A percentile compares a stretch with the other conserved stretches of the same genome.
phyloP scores from a whole-genome alignment of 2,113 vertebrate species.

The Cottus gobio region DNA sequence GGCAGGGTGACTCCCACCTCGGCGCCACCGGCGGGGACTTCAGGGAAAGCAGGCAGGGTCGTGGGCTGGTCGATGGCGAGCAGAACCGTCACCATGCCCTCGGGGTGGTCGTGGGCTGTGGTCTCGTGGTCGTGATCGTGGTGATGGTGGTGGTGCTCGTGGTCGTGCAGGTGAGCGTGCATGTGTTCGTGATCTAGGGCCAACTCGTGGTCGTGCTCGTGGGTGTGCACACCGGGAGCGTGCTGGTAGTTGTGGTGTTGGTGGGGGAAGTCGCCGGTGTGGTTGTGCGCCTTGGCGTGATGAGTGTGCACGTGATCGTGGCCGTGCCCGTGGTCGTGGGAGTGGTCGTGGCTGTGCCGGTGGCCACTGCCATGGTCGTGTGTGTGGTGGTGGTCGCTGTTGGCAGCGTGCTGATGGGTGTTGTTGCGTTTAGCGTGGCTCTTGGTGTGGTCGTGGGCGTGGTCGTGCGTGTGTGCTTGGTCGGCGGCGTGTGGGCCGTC shows the following conservation, averaged over 20 bases:
- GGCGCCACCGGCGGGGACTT: slow-evolving; percentile 7
- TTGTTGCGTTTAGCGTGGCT: slow-evolving; percentile 58
- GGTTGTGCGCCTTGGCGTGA: slow-evolving; percentile 77
- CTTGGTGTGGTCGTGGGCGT: slow-evolving; percentile 67
- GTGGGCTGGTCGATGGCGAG: slow-evolving; percentile 57
- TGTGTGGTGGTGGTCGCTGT: slow-evolving; percentile 75
- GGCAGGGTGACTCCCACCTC: slow-evolving; percentile 55
- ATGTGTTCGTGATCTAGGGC: slow-evolving; percentile 81
- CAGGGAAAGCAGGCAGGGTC: slow-evolving; percentile 62
- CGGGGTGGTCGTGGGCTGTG: slow-evolving; percentile 9
- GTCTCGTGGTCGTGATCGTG: slow-evolving; percentile 59
- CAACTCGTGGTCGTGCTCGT: slow-evolving; percentile 80
- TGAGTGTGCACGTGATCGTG: slow-evolving; percentile 77
- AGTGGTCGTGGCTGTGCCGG: slow-evolving; percentile 69
- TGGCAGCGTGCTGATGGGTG: slow-evolving; percentile 22
- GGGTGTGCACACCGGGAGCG: slow-evolving; percentile 52
- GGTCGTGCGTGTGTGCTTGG: slow-evolving; percentile 50
- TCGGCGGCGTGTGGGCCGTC: slow-evolving; percentile 23
- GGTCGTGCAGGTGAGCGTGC: slow-evolving; percentile 77
- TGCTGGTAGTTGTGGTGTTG: slow-evolving; percentile 78
- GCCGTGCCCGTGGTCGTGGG: slow-evolving; percentile 67
- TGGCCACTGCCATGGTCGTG: slow-evolving; percentile 69
- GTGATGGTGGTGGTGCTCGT: slow-evolving; percentile 84
- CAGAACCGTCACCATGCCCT: slow-evolving; percentile 63
- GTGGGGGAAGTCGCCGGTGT: slow-evolving; percentile 55